A percentile compares a stretch with the other conserved stretches of the same genome.
These are phyloP conservation scores for Andrena camellia DNA, from an alignment of 2,888 invertebrate genomes.

Conservation along the genomic window DNA sequence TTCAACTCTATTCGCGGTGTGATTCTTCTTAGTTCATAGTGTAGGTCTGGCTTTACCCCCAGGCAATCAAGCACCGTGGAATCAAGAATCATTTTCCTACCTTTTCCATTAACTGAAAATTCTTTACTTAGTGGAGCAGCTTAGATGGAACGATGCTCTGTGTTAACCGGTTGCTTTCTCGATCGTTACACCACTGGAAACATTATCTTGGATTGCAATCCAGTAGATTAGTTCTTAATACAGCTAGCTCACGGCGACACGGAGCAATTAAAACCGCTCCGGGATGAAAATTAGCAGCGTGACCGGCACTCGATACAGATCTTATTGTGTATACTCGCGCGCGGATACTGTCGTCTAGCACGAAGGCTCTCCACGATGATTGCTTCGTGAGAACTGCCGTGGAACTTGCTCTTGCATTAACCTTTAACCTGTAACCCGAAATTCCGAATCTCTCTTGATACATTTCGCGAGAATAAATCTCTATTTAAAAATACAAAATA, in stretches of 20 bases:
- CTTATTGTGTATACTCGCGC: constrained; percentile 62
- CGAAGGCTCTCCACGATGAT: constrained; percentile 76
- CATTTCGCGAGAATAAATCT: not conserved
- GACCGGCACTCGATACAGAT: constrained; percentile 67
- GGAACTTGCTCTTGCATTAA: constrained; percentile 51
- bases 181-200: constrained; percentile 51
- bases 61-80: too few species aligned
- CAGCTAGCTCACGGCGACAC: constrained; percentile 61
- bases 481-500: too few species aligned
- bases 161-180: constrained; percentile 14
- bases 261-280: constrained; percentile 67
- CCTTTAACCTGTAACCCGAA: constrained; percentile 43
- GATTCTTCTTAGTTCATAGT: too few species aligned
- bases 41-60: too few species aligned
- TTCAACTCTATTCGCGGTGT: too few species aligned
- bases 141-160: not conserved
- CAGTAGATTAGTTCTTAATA: constrained; percentile 70
- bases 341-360: constrained; percentile 73
- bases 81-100: too few species aligned
- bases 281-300: constrained; percentile 71
- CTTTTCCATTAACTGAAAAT: too few species aligned
- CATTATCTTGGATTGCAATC: constrained; percentile 67
- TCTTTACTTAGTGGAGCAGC: too few species aligned
- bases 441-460: constrained; percentile 36
- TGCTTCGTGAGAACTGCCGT: constrained; percentile 57